Conservation (phyloP, 37 sponge, comb jelly and placozoan genomes). For the Cladorhizidae sp. region DNA sequence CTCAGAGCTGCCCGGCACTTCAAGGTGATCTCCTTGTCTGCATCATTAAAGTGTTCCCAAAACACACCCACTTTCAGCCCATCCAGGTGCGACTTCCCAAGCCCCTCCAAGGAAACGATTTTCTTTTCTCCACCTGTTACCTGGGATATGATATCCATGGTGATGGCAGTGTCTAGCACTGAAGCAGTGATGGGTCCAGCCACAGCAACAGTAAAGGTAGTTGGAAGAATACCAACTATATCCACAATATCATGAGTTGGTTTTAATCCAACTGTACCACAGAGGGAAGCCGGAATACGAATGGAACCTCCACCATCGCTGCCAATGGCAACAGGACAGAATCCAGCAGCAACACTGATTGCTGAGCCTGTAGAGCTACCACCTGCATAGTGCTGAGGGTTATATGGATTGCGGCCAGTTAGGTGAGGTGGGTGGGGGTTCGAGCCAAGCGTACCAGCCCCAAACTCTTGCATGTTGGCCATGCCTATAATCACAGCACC, state of each 20-base stretch:
- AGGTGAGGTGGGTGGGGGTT: conserved; percentile 82
- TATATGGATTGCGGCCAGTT: conserved; percentile 90
- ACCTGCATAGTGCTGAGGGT: conserved; percentile 75
- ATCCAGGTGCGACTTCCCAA: conserved; percentile 26
- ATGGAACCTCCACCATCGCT: conserved; percentile 95
- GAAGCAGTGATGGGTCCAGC: conserved; percentile 67
- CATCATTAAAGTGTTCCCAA: conserved; percentile 59
- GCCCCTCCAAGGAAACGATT: conserved; percentile 38
- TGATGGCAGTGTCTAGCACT: conserved; percentile 66
- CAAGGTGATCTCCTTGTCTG: conserved; percentile 46
- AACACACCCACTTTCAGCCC: conserved; percentile 71
- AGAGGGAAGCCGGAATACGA: conserved; percentile 82
- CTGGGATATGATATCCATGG: conserved; percentile 41
- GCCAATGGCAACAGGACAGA: conserved; percentile 86
- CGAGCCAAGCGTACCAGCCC: conserved; percentile 83
- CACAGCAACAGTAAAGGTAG: conserved; percentile 38
- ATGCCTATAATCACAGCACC: conserved; percentile 92
- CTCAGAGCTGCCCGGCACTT: conserved; percentile 54
- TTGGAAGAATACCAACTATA: conserved; percentile 16
- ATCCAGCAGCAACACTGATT: conserved; percentile 84
- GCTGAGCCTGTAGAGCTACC: conserved; percentile 93
- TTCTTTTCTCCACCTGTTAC: conserved; percentile 30
- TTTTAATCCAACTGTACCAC: conserved; percentile 92
- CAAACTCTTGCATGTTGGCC: conserved; percentile 94
- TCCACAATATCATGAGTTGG: conserved; percentile 73